phyloP scores from a whole-genome alignment of 2,797 vertebrate genomes.

The Premnoplex brunnescens region DNA sequence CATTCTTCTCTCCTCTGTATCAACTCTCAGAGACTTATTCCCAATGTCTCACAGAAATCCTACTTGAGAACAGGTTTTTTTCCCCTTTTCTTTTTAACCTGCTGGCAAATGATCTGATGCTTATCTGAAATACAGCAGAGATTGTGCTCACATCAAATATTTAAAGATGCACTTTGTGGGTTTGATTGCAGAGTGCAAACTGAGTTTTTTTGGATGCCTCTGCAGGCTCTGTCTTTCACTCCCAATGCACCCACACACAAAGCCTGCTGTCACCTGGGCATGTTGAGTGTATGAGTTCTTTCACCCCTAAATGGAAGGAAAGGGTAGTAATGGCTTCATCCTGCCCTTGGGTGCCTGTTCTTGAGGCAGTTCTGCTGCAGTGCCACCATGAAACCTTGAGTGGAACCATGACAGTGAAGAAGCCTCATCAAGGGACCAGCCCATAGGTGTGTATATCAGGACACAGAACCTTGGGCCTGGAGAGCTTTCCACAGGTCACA shows the following conservation, averaged over 20 bases:
- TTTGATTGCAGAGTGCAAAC: neutral
- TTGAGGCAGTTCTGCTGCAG: neutral
- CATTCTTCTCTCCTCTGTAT: neutral
- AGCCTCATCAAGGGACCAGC: neutral
- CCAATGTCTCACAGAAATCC: neutral
- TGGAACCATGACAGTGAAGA: neutral
- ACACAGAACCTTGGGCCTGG: neutral
- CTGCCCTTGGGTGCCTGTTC: neutral
- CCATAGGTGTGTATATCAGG: accelerated
- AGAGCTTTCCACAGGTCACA: neutral
- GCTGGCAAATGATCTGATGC: neutral
- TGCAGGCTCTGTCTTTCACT: neutral
- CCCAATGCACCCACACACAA: neutral
- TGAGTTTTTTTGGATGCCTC: neutral
- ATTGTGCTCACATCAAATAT: neutral
- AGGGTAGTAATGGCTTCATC: neutral
- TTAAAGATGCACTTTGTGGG: neutral
- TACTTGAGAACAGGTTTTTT: neutral
- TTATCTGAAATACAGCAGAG: conserved; percentile 7
- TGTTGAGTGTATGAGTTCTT: neutral
- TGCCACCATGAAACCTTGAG: neutral
- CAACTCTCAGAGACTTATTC: neutral
- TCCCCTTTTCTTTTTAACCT: neutral
- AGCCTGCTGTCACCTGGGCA: neutral
- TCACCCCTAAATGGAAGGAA: neutral